Percentiles rank a stretch among this genome's conserved stretches.
phyloP scores from a whole-genome alignment of 2,797 vertebrate genomes.

The Choloepus didactylus region DNA sequence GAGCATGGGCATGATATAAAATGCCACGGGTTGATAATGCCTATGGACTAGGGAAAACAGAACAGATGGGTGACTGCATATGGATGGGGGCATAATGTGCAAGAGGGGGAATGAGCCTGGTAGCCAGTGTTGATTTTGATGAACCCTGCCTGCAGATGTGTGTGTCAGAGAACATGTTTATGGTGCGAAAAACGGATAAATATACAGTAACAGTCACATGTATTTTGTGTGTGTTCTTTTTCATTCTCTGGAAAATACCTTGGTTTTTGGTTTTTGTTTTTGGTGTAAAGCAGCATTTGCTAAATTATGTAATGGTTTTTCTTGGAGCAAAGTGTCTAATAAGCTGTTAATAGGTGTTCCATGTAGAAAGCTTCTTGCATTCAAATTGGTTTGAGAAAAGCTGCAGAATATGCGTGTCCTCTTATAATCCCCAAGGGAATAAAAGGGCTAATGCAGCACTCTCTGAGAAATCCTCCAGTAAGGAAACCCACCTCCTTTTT shows the following conservation, averaged over 20 bases:
- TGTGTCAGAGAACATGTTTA: not conserved
- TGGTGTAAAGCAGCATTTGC: not conserved
- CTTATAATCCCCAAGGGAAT: not conserved
- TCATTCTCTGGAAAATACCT: not conserved
- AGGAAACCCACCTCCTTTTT: not conserved
- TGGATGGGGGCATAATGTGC: fast-evolving
- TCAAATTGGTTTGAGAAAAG: slow-evolving; percentile 13
- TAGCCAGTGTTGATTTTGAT: not conserved
- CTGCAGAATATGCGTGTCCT: not conserved
- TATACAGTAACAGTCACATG: not conserved
- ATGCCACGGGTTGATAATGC: too few relatives aligned
- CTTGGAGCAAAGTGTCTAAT: not conserved
- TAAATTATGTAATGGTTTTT: not conserved
- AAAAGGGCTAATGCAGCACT: not conserved
- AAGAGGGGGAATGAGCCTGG: fast-evolving
- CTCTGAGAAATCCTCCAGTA: not conserved
- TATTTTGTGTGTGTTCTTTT: not conserved
- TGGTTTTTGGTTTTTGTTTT: not conserved
- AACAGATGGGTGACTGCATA: not conserved
- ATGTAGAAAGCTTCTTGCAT: not conserved
- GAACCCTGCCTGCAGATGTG: not conserved
- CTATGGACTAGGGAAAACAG: not conserved
- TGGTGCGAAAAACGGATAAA: not conserved
- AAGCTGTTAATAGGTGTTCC: not conserved
- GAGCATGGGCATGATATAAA: not conserved